Percentiles rank a stretch among this genome's conserved stretches.
phyloP scores from a whole-genome alignment of 2,797 vertebrate species.

The Molossus molossus region DNA sequence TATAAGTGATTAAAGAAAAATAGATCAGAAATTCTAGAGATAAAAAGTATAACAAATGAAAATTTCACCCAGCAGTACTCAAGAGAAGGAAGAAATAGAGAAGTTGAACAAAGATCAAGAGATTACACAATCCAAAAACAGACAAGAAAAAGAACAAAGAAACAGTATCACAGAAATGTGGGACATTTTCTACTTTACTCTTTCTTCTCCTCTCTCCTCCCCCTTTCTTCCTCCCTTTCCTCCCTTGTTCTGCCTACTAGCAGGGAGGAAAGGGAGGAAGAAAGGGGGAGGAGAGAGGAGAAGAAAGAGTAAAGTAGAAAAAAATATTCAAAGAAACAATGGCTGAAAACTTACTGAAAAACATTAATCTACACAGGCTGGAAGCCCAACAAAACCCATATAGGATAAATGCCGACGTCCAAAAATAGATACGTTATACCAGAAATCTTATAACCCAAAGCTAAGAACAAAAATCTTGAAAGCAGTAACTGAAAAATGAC shows the following conservation, averaged over 20 bases:
- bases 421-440: neutral
- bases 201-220: no score
- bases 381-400: neutral
- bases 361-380: neutral
- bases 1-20: conserved; percentile 11
- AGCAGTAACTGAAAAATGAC: neutral
- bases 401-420: neutral
- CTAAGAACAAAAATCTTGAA: conserved; percentile 22
- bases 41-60: conserved; percentile 38
- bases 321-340: conserved; percentile 20
- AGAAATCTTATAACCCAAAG: neutral
- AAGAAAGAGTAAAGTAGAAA: neutral
- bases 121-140: neutral
- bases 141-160: neutral
- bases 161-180: neutral
- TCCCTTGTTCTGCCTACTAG: no score
- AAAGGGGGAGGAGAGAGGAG: no score
- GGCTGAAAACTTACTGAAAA: neutral
- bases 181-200: neutral
- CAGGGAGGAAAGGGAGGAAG: neutral
- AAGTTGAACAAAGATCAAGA: neutral
- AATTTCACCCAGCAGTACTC: neutral
- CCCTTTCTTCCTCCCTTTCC: no score
- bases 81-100: conserved; percentile 13
- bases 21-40: neutral